These are phyloP conservation scores for Orchestes rusci DNA, from an alignment of 2,888 invertebrate species.

Conservation along the genomic window DNA sequence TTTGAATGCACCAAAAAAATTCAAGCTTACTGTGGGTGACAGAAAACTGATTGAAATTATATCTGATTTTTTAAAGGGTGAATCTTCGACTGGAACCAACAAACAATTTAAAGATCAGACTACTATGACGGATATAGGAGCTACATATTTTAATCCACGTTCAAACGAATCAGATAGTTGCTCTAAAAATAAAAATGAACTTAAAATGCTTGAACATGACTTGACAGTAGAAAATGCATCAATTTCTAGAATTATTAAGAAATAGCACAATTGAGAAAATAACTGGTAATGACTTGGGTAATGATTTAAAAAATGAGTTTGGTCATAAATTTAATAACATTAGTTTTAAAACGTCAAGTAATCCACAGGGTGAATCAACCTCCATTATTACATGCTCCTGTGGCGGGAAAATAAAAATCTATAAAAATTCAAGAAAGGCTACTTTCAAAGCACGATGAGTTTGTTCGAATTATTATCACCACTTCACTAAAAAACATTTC, in stretches of 20 bases:
- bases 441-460: slow-evolving; percentile 1
- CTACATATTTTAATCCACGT: not conserved
- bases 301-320: not conserved
- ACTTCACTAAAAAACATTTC: no score
- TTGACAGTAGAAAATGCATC: slow-evolving; percentile 1
- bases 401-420: slow-evolving; percentile 4
- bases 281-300: not conserved
- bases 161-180: slow-evolving; percentile 2
- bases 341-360: slow-evolving; percentile 1
- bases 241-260: no score
- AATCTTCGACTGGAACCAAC: slow-evolving; percentile 1
- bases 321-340: slow-evolving; percentile 1
- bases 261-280: slow-evolving; percentile 3
- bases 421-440: slow-evolving; percentile 1
- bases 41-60: slow-evolving; percentile 1
- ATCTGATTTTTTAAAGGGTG: slow-evolving; percentile 2
- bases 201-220: slow-evolving; percentile 4
- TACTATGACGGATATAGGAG: not conserved
- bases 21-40: slow-evolving; percentile 1
- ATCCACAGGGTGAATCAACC: slow-evolving; percentile 1
- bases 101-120: slow-evolving; percentile 4
- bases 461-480: slow-evolving; percentile 4
- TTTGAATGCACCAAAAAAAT: slow-evolving; percentile 1
- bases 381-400: not conserved
- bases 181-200: slow-evolving; percentile 2